Evolutionary conservation across 2,888 invertebrate genomes (phyloP).

Genomic region (Harmothoe impar): DNA sequence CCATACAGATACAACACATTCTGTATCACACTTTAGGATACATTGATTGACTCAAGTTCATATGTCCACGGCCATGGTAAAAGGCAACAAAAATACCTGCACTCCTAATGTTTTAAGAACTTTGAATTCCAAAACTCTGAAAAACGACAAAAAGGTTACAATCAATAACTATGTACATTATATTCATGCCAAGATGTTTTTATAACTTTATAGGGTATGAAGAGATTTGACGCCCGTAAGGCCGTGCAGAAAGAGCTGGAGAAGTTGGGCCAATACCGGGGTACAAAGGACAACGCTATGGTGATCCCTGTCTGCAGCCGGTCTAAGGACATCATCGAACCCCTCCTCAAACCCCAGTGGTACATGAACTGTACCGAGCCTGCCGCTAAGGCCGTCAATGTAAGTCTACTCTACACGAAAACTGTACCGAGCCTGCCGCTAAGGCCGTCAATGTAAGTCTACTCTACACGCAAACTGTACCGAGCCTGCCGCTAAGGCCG

Average conservation of each 20-base stretch:
- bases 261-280: constrained; percentile 89
- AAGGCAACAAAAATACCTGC: no score
- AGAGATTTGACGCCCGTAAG: constrained; percentile 94
- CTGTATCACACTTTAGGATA: not conserved
- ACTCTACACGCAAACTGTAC: no score
- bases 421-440: no score
- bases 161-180: no score
- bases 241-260: constrained; percentile 91
- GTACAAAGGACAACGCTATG: constrained; percentile 95
- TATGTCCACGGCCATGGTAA: no score
- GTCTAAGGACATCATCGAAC: constrained; percentile 98
- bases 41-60: not conserved
- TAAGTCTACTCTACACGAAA: constrained; percentile 71
- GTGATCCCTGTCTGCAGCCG: constrained; percentile 94
- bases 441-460: no score
- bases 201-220: constrained; percentile 88
- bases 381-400: constrained; percentile 92
- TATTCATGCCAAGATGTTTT: no score
- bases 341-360: constrained; percentile 98
- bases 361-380: constrained; percentile 94
- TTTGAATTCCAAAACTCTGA: no score
- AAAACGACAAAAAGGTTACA: no score
- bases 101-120: no score
- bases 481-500: no score
- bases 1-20: not conserved